Conservation (phyloP, 2,797 vertebrate genomes). For the Darevskia mixta region DNA sequence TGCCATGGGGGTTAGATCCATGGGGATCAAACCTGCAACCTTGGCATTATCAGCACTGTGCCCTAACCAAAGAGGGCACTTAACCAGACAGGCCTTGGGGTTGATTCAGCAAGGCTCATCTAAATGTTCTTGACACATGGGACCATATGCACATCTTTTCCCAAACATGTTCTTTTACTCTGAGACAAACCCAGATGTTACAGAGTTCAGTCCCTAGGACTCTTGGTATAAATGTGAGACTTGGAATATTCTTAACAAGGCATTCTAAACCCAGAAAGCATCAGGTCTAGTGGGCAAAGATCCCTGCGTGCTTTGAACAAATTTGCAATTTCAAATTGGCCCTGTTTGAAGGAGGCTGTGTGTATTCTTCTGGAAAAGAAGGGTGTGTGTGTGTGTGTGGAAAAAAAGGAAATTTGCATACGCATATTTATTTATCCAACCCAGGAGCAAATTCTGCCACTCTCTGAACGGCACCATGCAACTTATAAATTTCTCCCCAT, state of each 20-base stretch:
- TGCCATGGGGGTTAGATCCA: too few species aligned
- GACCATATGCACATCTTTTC: not conserved
- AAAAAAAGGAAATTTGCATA: conserved; percentile 62
- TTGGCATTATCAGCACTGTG: too few species aligned
- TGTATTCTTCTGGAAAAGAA: conserved; percentile 17
- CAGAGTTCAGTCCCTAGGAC: not conserved
- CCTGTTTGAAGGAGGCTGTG: conserved; percentile 50
- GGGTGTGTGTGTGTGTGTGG: not conserved
- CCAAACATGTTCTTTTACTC: not conserved
- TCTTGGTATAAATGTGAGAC: not conserved
- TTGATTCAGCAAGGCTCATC: not conserved
- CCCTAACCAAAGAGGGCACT: not conserved
- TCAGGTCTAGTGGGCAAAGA: not conserved
- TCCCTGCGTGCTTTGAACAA: conserved; percentile 56
- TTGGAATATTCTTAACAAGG: not conserved
- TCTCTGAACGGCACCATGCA: conserved; percentile 53
- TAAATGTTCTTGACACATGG: not conserved
- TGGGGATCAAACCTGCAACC: too few species aligned
- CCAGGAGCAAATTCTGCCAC: conserved; percentile 58
- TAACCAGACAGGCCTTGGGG: not conserved
- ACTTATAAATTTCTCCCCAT: conserved; percentile 65
- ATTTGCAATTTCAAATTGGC: conserved; percentile 66
- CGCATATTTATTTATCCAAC: conserved; percentile 68
- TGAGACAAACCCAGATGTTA: not conserved
- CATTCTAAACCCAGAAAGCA: not conserved